Base-by-base conservation (phyloP, 2,797 vertebrate genomes). In the Prionace glauca region DNA sequence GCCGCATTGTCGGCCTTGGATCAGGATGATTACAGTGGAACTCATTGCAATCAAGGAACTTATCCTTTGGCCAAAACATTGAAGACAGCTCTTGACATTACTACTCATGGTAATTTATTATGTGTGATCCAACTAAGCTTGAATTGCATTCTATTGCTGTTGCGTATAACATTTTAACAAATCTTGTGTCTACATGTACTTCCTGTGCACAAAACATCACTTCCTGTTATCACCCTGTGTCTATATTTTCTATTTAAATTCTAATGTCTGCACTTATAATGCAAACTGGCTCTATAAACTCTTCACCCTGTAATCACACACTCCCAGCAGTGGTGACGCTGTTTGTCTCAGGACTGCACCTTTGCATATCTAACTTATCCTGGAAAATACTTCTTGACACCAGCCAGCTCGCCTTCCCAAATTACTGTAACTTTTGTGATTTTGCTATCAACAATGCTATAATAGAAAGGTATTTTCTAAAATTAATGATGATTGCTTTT, bases 41-140 rank as follows among this genome's bases (percentile, higher is more conserved):
- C 41, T 1, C 97, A 97, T 96, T 98, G 98, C 96, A 96, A 95
- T n/a, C n/a, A 93, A 0, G 98, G 97, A 95, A 0, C 95, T 11
- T 98, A 97, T 94, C 98, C 98, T 94, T 97, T 98, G n/a, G 95
- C 97, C 96, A 98, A 97, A 71, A 97, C 98, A 96, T 97, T 98
- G 96, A 98, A 97, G 84, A 96, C 65, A 1, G 16, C 36, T 18
- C 50, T 88, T 60, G 12, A 14, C 2, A 60, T 88, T 88, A 3
- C 29, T 60, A 11, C 0, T 60, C 29, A 9, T 26, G 50, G 45
- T 88, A 26, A 88, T 29, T 88, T 56, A 56, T 88, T 56, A 65
- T 65, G 14, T 65, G 62, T 36, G 1, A 26, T 8, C 24, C 86
- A 88, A 60, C 2, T 88, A 50, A 88, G 26, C 11, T 5, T 88